Evolutionary conservation across 2,113 vertebrate genomes (phyloP).

Genomic region (Alouatta palliata): DNA sequence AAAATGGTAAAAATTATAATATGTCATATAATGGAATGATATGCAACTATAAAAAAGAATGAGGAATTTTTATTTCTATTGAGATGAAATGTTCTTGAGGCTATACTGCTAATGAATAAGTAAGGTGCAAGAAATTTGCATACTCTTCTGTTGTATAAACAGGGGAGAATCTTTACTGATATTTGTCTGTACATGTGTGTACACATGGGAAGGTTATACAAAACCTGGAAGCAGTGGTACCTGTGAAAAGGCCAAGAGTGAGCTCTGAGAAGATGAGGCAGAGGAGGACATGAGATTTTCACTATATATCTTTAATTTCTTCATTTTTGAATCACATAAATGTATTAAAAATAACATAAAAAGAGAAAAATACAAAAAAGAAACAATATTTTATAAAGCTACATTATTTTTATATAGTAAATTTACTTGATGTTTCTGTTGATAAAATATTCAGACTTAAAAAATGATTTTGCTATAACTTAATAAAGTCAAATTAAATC

Average conservation of each 20-base stretch:
- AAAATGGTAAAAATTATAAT: not conserved
- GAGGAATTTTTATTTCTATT: not conserved
- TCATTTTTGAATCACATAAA: not conserved
- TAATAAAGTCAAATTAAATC: constrained; percentile 37
- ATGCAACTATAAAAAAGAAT: not conserved
- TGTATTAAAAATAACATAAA: not conserved
- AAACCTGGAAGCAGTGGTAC: not conserved
- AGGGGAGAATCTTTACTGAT: not conserved
- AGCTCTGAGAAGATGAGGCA: not conserved
- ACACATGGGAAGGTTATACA: not conserved
- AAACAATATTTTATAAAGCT: not conserved
- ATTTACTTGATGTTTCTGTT: not conserved
- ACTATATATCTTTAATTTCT: not conserved
- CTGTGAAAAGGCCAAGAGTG: not conserved
- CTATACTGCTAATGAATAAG: not conserved
- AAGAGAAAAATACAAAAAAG: not conserved
- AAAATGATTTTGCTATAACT: not conserved
- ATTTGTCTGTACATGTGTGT: not conserved
- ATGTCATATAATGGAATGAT: not conserved
- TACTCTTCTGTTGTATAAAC: not conserved
- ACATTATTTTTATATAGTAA: not conserved
- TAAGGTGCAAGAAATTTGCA: not conserved
- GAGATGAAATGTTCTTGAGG: not conserved
- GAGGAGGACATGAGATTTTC: not conserved
- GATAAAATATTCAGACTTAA: not conserved